phyloP scores from a whole-genome alignment of 2,113 vertebrate genomes.

The Zonotrichia leucophrys region DNA sequence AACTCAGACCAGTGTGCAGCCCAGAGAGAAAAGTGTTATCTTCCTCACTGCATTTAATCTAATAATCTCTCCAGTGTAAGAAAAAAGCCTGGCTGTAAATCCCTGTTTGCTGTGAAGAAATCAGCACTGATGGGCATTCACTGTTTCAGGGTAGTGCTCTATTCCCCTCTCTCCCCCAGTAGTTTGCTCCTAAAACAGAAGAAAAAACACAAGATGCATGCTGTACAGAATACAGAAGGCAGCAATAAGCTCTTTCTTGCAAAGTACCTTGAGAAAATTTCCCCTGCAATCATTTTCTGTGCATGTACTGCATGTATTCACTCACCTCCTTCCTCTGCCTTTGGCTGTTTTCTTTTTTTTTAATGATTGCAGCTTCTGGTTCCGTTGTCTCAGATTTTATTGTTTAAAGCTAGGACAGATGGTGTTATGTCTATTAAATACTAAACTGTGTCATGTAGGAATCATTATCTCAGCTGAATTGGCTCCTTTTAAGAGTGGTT shows the following conservation, averaged over 20 bases:
- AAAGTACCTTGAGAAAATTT: neutral
- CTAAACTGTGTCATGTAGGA: neutral
- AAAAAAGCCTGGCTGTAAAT: neutral
- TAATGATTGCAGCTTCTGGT: neutral
- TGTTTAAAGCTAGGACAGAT: constrained; percentile 59
- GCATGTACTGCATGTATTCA: neutral
- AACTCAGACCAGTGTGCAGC: accelerated
- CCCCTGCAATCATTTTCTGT: neutral
- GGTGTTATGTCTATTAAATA: constrained; percentile 47
- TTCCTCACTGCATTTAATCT: neutral
- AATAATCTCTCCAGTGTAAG: neutral
- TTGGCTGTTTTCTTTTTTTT: neutral
- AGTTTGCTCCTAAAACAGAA: neutral
- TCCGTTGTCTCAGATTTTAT: neutral
- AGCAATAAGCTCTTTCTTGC: neutral
- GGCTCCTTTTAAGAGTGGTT: neutral
- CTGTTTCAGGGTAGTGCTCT: neutral
- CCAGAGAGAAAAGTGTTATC: neutral
- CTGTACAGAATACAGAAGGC: neutral
- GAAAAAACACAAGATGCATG: neutral
- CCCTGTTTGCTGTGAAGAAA: neutral
- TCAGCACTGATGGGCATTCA: neutral
- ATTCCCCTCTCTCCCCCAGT: neutral
- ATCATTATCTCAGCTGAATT: constrained; percentile 24
- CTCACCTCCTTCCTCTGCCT: neutral